Base-by-base conservation (phyloP, 2,797 vertebrate genomes). In the Urocyon cinereoargenteus region DNA sequence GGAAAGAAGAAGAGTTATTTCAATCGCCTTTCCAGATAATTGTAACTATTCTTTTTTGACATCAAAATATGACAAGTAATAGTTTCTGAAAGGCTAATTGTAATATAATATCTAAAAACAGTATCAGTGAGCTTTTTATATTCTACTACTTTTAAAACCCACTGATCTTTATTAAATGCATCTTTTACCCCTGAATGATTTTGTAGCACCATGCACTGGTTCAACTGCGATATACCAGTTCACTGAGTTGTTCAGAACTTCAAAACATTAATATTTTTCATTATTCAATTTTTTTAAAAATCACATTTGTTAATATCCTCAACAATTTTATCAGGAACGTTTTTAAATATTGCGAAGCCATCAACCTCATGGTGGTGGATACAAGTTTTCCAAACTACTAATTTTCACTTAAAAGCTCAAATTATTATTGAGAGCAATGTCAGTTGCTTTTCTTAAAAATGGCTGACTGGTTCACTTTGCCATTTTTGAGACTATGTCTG, bases 51-150 rank as follows among this genome's bases (percentile, higher is more conserved):
- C 66, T 94, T 97, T 79, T 81, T 73, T 94, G 26, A n/a, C 36
- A 94, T 72, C 57, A 97, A 93, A 94, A 94, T 57, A 62, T 96
- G 62, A 93, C 68, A 96, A 94, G 34, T 61, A 91, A 70, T 83
- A 57, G 53, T 93, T 95, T 91, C 59, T 87, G 79, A 95, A 94
- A 94, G 36, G 70, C 66, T 96, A 91, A 86, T 5, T 90, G 40
- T 9, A 95, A 62, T 66, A 49, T 57, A 14, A 59, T 94, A 72
- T 84, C 49, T 84, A 40, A 82, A 97, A 59, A 4, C 36, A 73
- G 49, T 72, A 92, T 79, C 64, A 97, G 36, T 81, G 59, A 92
- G 89, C 7, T 72, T 90, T 77, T 81, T 90, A 10, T 72, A 81
- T 62, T 82, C 55, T 70, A 14, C 83, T 96, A 91, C 51, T 91